Base-by-base conservation (phyloP, 2,888 invertebrate species). In the Drosophila nigritarsus region DNA sequence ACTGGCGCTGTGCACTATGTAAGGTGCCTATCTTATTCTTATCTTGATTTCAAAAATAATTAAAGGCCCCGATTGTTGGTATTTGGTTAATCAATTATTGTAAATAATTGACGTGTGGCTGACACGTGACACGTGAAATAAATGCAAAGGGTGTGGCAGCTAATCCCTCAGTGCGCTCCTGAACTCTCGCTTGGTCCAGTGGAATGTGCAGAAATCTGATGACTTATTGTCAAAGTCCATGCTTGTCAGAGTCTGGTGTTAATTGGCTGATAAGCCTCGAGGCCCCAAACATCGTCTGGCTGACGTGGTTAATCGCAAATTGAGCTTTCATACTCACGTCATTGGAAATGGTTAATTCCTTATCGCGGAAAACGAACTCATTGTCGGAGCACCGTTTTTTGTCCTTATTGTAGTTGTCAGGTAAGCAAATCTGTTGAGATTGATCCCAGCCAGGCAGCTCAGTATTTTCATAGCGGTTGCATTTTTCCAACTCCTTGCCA, bases 261-360 rank as follows among this genome's bases (percentile, higher is more conserved):
- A 63, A 55, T 64, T 48, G 67, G 34, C 76, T 87, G 90, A 83
- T 89, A 87, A 74, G 80, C 49, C 36, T 32, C 20, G 78, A 67
- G 36, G 67, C 73, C 65, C 78, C 82, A 74, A 72, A 53, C 60
- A 73, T 65, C 55, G 73, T 65, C n/a, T 51, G 30, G 64, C 61
- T 76, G 77, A 78, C 81, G 77, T 78, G 78, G 78, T 73, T 68
- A 73, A 67, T 78, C 79, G 40, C 42, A 40, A 32, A 8, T 24
- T 27, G 73, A 58, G 71, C 79, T 78, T 86, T 82, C 55, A 60
- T 76, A 94, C 94, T 94, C 83, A 96, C 96, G 94, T 96, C 96
- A 82, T 95, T 95, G 0, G 94, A 94, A 76, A 96, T 94, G 54
- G 96, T 95, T 58, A 94, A 93, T 87, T 95, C 94, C 53, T 91